Conservation (phyloP, 2,888 invertebrate genomes). For the Drosophila borborema region DNA sequence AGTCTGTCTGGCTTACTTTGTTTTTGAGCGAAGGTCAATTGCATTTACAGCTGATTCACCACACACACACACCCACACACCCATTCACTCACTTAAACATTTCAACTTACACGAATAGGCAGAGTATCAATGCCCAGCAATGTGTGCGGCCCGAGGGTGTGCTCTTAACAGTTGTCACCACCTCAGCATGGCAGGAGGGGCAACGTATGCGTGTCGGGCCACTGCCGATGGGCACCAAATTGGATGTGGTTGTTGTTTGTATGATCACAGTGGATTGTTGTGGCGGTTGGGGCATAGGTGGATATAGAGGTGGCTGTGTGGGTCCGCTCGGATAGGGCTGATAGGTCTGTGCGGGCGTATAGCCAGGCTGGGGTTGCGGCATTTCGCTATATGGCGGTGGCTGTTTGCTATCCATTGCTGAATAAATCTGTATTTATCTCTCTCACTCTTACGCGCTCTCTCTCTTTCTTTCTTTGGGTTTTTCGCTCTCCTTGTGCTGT, state of each 20-base stretch:
- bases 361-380: constrained; percentile 63
- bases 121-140: constrained; percentile 81
- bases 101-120: constrained; percentile 78
- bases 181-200: constrained; percentile 85
- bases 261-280: constrained; percentile 76
- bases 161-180: constrained; percentile 85
- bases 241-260: constrained; percentile 74
- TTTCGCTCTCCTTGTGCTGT: neutral
- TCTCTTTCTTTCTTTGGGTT: neutral
- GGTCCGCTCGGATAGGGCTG: constrained; percentile 74
- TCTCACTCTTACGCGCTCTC: neutral
- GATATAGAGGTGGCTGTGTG: constrained; percentile 68
- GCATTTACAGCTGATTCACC: constrained; percentile 13
- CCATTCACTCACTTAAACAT: neutral
- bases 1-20: constrained; percentile 23
- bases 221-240: constrained; percentile 66
- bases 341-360: constrained; percentile 81
- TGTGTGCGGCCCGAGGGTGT: constrained; percentile 81
- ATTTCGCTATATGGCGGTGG: constrained; percentile 79
- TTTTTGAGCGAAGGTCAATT: constrained; percentile 23
- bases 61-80: neutral
- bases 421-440: neutral
- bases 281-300: constrained; percentile 59
- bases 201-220: constrained; percentile 83
- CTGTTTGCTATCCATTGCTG: constrained; percentile 64